Base-by-base conservation (phyloP, 2,797 vertebrate genomes). In the Emydoidea blandingii region DNA sequence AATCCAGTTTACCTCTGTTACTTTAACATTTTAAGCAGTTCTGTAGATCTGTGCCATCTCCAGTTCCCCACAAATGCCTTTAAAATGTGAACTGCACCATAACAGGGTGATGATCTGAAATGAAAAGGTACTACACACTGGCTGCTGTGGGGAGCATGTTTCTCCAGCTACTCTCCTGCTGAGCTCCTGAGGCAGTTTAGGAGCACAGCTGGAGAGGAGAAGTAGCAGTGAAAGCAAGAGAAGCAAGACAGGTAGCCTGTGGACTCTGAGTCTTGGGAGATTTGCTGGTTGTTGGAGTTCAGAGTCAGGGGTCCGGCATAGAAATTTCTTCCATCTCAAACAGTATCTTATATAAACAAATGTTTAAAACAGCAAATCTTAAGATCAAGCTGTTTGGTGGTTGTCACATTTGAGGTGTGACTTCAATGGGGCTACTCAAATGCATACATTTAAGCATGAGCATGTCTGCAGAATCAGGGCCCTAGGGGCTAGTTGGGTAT, bases 371-470 rank as follows among this genome's bases (percentile, higher is more conserved):
- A 87, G 89, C 76, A 78, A 47, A 91, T 87, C 85, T 56, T 94
- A 92, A 94, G 85, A 86, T 86, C 72, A 91, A 94, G 54, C 65
- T 95, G 53, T 90, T 91, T 91, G 88, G 91, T 92, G 89, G 80
- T 89, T 86, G 7, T 95, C 79, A 79, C 90, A 91, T 87, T 41
- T 81, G 81, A 91, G 91, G 49, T 92, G 81, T 94, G 88, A 5
- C 19, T 74, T 25, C 72, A 74, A 4, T 44, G 37, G 37, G 59
- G 23, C 41, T 1, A 0, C 81, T 87, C 47, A 6, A 12, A 54
- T 93, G 76, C 5, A 2, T 92, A 91, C 83, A 84, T 79, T 6
- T 37, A 72, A 72, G 37, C n/a, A 44, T 74, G 37, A 74, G 37
- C 53, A 83, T 44, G 47, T 87, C 84, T 84, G 80, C 79, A 80